These are phyloP conservation scores for Nyctalus aviator DNA, from an alignment of 2,797 vertebrate genomes.

Conservation along the genomic window DNA sequence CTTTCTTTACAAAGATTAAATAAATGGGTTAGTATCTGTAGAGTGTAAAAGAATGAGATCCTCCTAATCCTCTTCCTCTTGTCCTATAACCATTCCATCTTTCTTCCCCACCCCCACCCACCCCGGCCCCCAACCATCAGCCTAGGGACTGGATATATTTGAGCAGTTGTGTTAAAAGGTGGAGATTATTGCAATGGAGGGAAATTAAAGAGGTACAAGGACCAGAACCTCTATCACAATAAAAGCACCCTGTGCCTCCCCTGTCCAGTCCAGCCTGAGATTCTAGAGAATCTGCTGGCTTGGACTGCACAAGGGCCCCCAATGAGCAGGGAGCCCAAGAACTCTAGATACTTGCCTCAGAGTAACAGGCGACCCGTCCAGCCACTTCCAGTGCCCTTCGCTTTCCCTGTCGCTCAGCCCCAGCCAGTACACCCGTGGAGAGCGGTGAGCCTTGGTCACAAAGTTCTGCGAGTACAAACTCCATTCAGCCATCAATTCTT, in stretches of 20 bases:
- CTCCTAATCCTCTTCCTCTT: not conserved
- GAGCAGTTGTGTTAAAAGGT: not conserved
- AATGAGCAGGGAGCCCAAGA: not conserved
- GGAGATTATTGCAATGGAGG: not conserved
- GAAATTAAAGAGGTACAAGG: not conserved
- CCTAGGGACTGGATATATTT: not conserved
- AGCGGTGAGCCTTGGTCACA: constrained; percentile 45
- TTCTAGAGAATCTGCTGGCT: not conserved
- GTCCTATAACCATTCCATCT: not conserved
- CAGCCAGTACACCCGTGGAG: constrained; percentile 82
- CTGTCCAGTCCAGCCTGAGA: not conserved
- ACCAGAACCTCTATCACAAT: not conserved
- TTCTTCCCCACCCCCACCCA: too few relatives aligned
- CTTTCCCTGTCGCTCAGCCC: constrained; percentile 83
- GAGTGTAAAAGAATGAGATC: not conserved
- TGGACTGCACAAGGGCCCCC: not conserved
- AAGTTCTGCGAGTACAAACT: constrained; percentile 67
- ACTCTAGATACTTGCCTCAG: constrained; percentile 78
- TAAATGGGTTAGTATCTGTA: not conserved
- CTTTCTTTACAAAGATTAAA: not conserved
- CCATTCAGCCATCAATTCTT: not conserved
- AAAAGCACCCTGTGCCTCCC: not conserved
- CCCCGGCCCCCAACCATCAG: not conserved
- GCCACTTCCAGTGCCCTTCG: constrained; percentile 87
- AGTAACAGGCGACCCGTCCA: constrained; percentile 86